Percentiles rank a stretch among this genome's conserved stretches.
These are phyloP conservation scores for Tachysurus vachellii DNA, from an alignment of 2,113 vertebrate genomes.

Conservation along the genomic window DNA sequence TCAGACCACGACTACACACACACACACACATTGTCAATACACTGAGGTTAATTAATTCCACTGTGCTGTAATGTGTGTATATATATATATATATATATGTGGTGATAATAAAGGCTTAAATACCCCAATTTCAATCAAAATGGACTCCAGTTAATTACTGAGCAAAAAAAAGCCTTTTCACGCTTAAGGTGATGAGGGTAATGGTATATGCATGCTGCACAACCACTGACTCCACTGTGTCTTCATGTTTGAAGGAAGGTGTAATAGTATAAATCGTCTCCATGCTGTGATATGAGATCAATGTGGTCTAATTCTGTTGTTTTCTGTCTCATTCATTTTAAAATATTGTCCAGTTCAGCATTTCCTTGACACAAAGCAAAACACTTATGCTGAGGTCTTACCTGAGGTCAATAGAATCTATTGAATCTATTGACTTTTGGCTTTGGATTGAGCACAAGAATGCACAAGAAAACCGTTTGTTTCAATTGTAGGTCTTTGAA, in stretches of 20 bases:
- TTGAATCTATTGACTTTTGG: neutral
- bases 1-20: conserved; percentile 78
- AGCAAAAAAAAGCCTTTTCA: neutral
- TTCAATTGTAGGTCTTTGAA: neutral
- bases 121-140: neutral
- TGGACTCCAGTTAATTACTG: neutral
- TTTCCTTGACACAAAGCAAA: neutral
- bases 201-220: neutral
- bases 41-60: neutral
- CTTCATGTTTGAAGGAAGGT: neutral
- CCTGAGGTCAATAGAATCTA: neutral
- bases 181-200: neutral
- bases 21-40: conserved; percentile 8
- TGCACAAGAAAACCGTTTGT: neutral
- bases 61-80: too few species aligned
- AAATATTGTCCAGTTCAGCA: neutral
- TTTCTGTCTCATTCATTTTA: neutral
- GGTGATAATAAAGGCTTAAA: too few species aligned
- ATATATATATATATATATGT: too few species aligned
- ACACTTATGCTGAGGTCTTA: too few species aligned
- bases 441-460: neutral
- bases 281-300: neutral
- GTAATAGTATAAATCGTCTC: neutral
- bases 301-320: neutral
- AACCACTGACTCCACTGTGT: neutral